Conservation (phyloP, 2,797 vertebrate species). For the Sebastolobus altivelis region DNA sequence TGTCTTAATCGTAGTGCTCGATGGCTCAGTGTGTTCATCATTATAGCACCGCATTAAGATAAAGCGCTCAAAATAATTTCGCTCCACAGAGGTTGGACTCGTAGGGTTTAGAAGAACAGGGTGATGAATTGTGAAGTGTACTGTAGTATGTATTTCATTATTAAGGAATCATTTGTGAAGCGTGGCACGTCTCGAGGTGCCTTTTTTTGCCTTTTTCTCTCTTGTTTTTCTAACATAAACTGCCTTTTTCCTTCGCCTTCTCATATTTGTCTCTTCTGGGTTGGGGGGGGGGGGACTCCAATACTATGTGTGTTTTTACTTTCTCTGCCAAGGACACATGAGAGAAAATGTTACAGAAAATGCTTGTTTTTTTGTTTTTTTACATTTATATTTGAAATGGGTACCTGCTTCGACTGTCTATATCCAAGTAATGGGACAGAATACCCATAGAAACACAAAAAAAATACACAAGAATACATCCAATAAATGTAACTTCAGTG, state of each 20-base stretch:
- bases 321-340: conserved; percentile 80
- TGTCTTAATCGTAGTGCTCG: conserved; percentile 66
- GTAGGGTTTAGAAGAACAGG: conserved; percentile 68
- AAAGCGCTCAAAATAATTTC: conserved; percentile 51
- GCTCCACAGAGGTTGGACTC: conserved; percentile 62
- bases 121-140: conserved; percentile 73
- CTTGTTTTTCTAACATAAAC: conserved; percentile 75
- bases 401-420: conserved; percentile 70
- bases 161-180: conserved; percentile 77
- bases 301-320: conserved; percentile 66
- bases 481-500: conserved; percentile 48
- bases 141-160: conserved; percentile 76
- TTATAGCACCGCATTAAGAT: conserved; percentile 44
- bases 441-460: conserved; percentile 39
- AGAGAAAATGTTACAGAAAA: conserved; percentile 59
- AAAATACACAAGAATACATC: conserved; percentile 48
- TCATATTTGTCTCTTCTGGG: conserved; percentile 67
- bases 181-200: conserved; percentile 76
- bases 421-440: conserved; percentile 57
- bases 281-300: conserved; percentile 23
- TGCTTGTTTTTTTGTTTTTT: conserved; percentile 40
- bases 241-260: conserved; percentile 84
- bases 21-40: conserved; percentile 53
- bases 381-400: conserved; percentile 54
- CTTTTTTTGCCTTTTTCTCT: conserved; percentile 80